phyloP scores from a whole-genome alignment of 1,140 invertebrate genomes.

The Physella acuta region DNA sequence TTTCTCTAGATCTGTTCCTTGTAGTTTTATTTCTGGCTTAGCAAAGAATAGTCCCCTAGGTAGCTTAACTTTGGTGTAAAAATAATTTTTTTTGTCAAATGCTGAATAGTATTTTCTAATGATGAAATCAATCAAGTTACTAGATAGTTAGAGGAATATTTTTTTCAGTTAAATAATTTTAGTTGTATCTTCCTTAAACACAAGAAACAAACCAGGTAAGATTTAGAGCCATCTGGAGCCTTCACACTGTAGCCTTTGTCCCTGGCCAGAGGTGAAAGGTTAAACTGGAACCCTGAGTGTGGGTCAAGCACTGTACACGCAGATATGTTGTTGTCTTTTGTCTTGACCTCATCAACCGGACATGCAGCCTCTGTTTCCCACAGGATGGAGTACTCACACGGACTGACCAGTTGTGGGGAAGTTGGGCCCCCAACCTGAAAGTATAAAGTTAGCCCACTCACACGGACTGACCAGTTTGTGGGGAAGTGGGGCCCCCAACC shows the following conservation, averaged over 20 bases:
- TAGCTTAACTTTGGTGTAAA: too few species aligned
- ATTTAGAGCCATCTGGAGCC: slow-evolving; percentile 17
- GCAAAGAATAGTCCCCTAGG: too few species aligned
- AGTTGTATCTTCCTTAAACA: too few species aligned
- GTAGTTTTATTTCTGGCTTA: too few species aligned
- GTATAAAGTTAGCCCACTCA: slow-evolving; percentile 48
- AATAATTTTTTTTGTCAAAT: too few species aligned
- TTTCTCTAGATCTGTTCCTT: too few species aligned
- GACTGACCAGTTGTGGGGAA: slow-evolving; percentile 34
- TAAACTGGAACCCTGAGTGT: slow-evolving; percentile 45
- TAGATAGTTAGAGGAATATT: too few species aligned
- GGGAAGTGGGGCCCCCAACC: slow-evolving; percentile 33
- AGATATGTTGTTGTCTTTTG: background rate
- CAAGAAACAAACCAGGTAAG: too few species aligned
- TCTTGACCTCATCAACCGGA: slow-evolving; percentile 33
- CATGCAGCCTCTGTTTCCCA: slow-evolving; percentile 59
- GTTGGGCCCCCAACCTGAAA: slow-evolving; percentile 37
- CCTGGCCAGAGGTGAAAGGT: slow-evolving; percentile 40
- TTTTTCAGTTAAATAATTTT: too few species aligned
- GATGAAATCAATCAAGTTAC: too few species aligned
- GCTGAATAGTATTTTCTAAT: too few species aligned
- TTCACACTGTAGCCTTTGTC: slow-evolving; percentile 33
- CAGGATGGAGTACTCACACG: slow-evolving; percentile 50
- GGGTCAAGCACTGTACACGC: slow-evolving; percentile 42
- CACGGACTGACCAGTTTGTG: slow-evolving; percentile 44